Percentiles rank a stretch among this genome's conserved stretches.
Evolutionary conservation across 2,888 invertebrate genomes (phyloP).

Genomic region (Drosophila leonis): DNA sequence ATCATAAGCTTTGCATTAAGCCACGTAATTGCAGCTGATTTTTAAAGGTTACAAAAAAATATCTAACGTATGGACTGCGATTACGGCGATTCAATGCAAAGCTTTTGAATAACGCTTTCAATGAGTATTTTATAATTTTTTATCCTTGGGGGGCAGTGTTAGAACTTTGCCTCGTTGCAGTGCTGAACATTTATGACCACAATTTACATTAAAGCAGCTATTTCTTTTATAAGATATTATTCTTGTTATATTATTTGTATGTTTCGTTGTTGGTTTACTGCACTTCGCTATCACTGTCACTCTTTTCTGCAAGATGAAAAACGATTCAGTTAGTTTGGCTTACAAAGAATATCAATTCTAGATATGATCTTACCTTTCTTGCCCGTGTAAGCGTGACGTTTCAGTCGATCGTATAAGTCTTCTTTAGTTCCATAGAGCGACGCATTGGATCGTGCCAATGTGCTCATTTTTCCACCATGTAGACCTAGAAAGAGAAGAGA

Average conservation of each 20-base stretch:
- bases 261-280: constrained; percentile 87
- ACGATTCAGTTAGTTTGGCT: neutral
- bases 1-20: constrained; percentile 73
- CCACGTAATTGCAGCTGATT: constrained; percentile 64
- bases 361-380: constrained; percentile 93
- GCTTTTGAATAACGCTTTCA: constrained; percentile 53
- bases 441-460: constrained; percentile 95
- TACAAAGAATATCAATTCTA: fast-evolving
- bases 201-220: constrained; percentile 77
- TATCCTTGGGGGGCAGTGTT: constrained; percentile 60
- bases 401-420: constrained; percentile 97
- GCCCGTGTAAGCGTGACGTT: constrained; percentile 96
- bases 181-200: constrained; percentile 74
- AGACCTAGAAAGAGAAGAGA: constrained; percentile 86
- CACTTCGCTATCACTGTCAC: constrained; percentile 97
- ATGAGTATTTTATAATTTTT: constrained; percentile 69
- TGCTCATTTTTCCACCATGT: constrained; percentile 96
- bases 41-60: constrained; percentile 23
- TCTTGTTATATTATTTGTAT: constrained; percentile 38
- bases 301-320: constrained; percentile 91
- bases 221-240: constrained; percentile 47
- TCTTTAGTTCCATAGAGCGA: constrained; percentile 98
- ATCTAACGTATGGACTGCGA: constrained; percentile 36
- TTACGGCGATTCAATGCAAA: constrained; percentile 78
- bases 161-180: constrained; percentile 47